Conservation (phyloP, 2,797 vertebrate species). For the Pangasius krempfi region DNA sequence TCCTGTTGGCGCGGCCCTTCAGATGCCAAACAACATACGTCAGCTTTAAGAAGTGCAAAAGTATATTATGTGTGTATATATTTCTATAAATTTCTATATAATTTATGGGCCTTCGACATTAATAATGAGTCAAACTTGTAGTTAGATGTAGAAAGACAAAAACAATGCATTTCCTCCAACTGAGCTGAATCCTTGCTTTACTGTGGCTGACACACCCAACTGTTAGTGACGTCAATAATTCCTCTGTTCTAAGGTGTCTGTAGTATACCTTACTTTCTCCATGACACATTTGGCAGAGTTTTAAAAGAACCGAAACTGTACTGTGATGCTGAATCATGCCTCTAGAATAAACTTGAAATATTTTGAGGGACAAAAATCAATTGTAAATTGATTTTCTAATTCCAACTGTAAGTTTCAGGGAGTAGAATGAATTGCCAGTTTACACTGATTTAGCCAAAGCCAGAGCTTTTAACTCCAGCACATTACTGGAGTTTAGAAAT, state of each 20-base stretch:
- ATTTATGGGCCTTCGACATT: not conserved
- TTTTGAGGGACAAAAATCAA: slow-evolving; percentile 5
- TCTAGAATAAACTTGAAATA: not conserved
- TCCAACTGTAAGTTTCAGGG: not conserved
- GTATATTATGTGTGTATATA: not conserved
- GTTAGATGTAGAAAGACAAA: not conserved
- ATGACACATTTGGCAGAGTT: not conserved
- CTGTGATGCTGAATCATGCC: not conserved
- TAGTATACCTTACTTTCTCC: not conserved
- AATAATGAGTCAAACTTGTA: not conserved
- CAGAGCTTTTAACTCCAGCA: slow-evolving; percentile 4
- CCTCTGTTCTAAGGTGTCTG: not conserved
- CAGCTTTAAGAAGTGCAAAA: not conserved
- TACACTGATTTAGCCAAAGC: not conserved
- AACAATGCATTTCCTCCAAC: not conserved
- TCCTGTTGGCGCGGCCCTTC: not conserved
- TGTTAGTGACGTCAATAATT: not conserved
- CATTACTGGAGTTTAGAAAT: not conserved
- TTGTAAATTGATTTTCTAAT: slow-evolving; percentile 4
- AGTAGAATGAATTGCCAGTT: not conserved
- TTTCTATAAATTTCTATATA: not conserved
- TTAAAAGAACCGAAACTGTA: not conserved
- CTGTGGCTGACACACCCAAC: not conserved
- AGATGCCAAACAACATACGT: not conserved
- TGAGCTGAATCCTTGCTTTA: not conserved